These are phyloP conservation scores for Drosophila ustulata DNA, from an alignment of 2,888 invertebrate species.

Conservation along the genomic window DNA sequence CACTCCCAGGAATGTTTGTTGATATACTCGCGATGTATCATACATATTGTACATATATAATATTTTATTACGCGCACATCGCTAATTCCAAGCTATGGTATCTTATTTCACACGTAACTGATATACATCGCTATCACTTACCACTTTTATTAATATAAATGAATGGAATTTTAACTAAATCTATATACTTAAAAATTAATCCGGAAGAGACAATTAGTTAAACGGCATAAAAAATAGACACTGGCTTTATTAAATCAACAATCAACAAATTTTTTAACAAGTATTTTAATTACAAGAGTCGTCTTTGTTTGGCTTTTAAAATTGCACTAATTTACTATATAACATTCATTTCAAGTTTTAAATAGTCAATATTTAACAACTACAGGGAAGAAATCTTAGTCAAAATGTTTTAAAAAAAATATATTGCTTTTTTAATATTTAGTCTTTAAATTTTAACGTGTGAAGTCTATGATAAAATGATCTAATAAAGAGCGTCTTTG, in stretches of 20 bases:
- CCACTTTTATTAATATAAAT: not conserved
- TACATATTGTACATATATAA: not conserved
- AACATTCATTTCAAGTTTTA: not conserved
- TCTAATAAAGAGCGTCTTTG: not conserved
- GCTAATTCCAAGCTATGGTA: not conserved
- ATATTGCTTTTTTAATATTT: conserved; percentile 1
- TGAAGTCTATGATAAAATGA: not conserved
- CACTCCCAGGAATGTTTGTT: too few relatives aligned
- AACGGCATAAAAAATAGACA: conserved; percentile 39
- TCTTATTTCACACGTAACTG: conserved; percentile 7
- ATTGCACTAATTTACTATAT: conserved; percentile 8
- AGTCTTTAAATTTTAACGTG: not conserved
- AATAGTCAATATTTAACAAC: not conserved
- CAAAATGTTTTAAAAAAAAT: not conserved
- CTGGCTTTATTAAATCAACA: conserved; percentile 52
- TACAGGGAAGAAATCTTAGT: not conserved
- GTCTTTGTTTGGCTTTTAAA: conserved; percentile 38
- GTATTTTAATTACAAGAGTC: conserved; percentile 12
- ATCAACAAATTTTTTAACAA: conserved; percentile 44
- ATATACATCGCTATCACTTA: conserved; percentile 6
- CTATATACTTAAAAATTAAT: not conserved
- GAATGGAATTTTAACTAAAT: not conserved
- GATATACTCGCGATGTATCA: not conserved
- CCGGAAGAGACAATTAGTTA: conserved; percentile 3
- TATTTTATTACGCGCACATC: not conserved